These are phyloP conservation scores for Meta bourneti DNA, from an alignment of 2,888 invertebrate genomes.

Conservation along the genomic window DNA sequence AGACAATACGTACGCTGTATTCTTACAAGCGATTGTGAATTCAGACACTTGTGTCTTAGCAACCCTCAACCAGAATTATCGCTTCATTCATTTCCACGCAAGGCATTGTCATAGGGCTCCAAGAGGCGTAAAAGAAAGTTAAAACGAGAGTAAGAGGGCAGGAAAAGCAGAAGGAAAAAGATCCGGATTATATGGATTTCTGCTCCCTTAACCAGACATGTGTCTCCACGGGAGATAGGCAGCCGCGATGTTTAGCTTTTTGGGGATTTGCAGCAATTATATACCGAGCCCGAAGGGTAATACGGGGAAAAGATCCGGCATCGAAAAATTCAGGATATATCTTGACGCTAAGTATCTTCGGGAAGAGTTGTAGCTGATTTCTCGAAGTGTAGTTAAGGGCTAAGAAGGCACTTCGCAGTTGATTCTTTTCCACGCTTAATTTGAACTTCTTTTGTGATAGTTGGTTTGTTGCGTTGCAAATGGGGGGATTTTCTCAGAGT, in stretches of 20 bases:
- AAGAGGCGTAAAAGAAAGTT: slow-evolving; percentile 1
- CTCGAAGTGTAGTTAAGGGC: slow-evolving; percentile 15
- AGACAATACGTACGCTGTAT: too few relatives aligned
- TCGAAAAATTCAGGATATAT: slow-evolving; percentile 19
- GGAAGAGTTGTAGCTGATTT: slow-evolving; percentile 33
- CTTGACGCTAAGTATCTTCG: slow-evolving; percentile 28
- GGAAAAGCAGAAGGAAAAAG: slow-evolving; percentile 17
- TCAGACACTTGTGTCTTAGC: background rate
- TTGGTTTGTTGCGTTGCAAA: too few relatives aligned
- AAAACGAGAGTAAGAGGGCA: background rate
- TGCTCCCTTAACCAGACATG: slow-evolving; percentile 62
- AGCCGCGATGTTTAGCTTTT: slow-evolving; percentile 48
- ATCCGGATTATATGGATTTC: slow-evolving; percentile 65
- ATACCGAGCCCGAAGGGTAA: slow-evolving; percentile 21
- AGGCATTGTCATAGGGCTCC: background rate
- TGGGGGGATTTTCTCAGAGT: too few relatives aligned
- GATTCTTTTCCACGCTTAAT: background rate
- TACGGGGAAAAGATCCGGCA: slow-evolving; percentile 10
- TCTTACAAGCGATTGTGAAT: too few relatives aligned
- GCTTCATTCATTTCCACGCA: background rate
- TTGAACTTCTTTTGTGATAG: too few relatives aligned
- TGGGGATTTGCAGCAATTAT: slow-evolving; percentile 61
- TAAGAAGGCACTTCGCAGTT: background rate
- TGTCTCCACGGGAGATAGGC: slow-evolving; percentile 45
- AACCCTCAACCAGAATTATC: background rate